Base-by-base conservation (phyloP, 2,113 vertebrate genomes). In the Platichthys stellatus region DNA sequence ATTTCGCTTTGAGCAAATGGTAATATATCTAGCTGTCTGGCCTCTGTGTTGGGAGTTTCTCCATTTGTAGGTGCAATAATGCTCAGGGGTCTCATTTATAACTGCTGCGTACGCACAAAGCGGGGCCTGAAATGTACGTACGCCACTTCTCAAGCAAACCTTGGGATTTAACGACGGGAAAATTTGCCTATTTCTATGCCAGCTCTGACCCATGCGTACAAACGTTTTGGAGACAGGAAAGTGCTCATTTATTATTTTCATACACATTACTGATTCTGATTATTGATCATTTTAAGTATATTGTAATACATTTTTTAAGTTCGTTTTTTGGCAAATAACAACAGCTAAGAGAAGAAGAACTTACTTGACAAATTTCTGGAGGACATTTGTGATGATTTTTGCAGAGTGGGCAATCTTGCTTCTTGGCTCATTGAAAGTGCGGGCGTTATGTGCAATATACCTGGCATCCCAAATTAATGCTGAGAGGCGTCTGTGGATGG, bases 401-500 rank as follows among this genome's bases (percentile, higher is more conserved):
- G 97, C 97, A 56, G 97, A 97, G 78, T 93, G 93, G 75, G 97
- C 95, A 81, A 99, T 99, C 81, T 96, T 95, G 92, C 98, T 99
- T n/a, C 95, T 94, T 26, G 97, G 97, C 88, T 97, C 98, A 63
- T 99, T 99, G 92, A 99, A 99, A 76, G 96, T 98, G 78, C 93
- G 95, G 73, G 98, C 97, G 43, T 99, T 99, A 76, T 96, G 95
- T 86, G 96, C 96, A 85, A 99, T 97, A 45, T 96, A 97, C 67
- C 96, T 95, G 59, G 96, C 95, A 92, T 99, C 98, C 98, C 98
- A 99, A 71, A 98, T 94, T 89, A 99, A 84, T 9, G 98, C 97
- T 65, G 97, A 97, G 2, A 97, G 91, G 72, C 97, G 95, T 93
- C 98, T 99, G 89, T 63, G 90, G 92, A 88, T 28, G 74, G 47